These are phyloP conservation scores for Parauchenoglanis punctatus DNA, from an alignment of 2,797 vertebrate genomes.

Conservation along the genomic window DNA sequence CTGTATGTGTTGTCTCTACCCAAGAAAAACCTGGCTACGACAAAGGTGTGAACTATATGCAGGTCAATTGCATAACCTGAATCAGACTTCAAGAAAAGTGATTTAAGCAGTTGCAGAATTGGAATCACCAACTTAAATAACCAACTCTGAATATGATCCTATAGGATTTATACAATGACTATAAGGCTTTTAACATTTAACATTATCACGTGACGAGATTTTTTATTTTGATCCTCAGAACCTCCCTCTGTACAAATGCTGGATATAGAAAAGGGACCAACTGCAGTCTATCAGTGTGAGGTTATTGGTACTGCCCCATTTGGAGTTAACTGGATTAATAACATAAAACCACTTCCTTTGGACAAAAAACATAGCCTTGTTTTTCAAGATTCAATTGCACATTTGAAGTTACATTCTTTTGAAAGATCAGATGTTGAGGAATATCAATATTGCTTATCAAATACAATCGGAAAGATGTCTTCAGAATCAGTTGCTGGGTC, in stretches of 20 bases:
- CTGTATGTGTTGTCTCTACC: neutral
- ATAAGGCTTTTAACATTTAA: neutral
- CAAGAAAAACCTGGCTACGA: neutral
- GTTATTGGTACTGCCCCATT: conserved; percentile 87
- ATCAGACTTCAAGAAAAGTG: neutral
- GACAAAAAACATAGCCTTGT: conserved; percentile 87
- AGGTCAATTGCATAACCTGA: neutral
- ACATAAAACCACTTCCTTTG: conserved; percentile 84
- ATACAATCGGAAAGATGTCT: conserved; percentile 75
- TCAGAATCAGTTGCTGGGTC: conserved; percentile 51
- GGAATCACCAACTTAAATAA: neutral
- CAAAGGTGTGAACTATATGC: neutral
- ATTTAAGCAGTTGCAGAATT: neutral
- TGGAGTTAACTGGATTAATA: conserved; percentile 89
- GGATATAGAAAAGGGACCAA: conserved; percentile 86
- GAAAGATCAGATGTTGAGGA: conserved; percentile 83
- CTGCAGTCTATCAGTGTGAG: conserved; percentile 86
- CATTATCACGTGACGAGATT: conserved; percentile 48
- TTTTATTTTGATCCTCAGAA: conserved; percentile 78
- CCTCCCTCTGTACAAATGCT: conserved; percentile 80
- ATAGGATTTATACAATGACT: neutral
- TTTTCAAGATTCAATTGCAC: conserved; percentile 80
- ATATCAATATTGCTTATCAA: conserved; percentile 82
- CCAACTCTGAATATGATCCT: neutral
- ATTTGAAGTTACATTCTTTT: conserved; percentile 87